Base-by-base conservation (phyloP, 2,797 vertebrate genomes). In the Catamblyrhynchus diadema region DNA sequence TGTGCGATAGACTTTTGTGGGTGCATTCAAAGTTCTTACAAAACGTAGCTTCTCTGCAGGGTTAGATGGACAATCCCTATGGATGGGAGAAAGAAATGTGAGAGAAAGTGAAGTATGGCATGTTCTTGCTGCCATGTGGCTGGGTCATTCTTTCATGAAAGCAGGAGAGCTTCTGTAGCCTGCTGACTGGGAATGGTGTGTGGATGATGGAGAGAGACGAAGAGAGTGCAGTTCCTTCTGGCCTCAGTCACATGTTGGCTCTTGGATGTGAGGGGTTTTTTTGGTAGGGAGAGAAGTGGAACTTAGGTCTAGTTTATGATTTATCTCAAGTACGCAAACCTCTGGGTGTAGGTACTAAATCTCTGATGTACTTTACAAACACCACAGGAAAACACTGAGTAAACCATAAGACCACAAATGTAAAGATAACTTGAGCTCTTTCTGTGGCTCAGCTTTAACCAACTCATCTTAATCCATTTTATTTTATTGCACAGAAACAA, bases 1-100 rank as follows among this genome's bases (percentile, higher is more conserved):
- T 16, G 9, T 1, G 1, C 53, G 51, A n/a, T 5, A n/a, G 39
- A 9, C 9, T 54, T 77, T 1, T 20, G 16, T 69, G 18, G 14
- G 6, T 62, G 41, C 2, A 0, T 2, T 24, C 30, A 10, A 66
- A 50, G 22, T 39, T 62, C 27, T 45, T 56, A 12, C 0, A 2
- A 47, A 77, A 42, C 13, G 7, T 18, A 56, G 8, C 27, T 74
- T 67, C 48, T 72, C 13, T 1, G 0, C 18, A 42, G 11, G 42
- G 30, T 67, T 59, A 33, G 62, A 28, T 60, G 33, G 18, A 10
- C 4, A 44, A 22, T 50, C 32, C 24, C 30, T 27, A 1, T 13
- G 54, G 30, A 12, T 23, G 8, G 35, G 33, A 73, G 35, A 81
- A 81, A 30, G n/a, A 16, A 78, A 65, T 19, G 10, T 35, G 22